Conservation (phyloP, 2,113 vertebrate species). For the Labeo rohita region DNA sequence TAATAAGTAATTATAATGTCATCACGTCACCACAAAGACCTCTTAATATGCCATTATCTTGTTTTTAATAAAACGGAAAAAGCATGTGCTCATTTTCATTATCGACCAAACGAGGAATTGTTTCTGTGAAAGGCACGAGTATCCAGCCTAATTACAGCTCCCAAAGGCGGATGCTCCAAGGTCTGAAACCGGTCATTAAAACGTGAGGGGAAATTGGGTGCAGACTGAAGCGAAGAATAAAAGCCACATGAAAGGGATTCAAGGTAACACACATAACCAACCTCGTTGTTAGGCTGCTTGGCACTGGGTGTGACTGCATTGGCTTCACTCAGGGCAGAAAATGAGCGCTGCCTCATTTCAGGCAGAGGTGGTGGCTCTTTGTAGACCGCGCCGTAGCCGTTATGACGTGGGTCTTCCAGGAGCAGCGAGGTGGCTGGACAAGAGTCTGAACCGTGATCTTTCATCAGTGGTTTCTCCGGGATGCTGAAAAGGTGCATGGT, state of each 20-base stretch:
- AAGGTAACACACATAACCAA: constrained; percentile 60
- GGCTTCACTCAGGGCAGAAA: constrained; percentile 69
- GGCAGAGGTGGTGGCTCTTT: constrained; percentile 67
- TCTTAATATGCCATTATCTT: background rate
- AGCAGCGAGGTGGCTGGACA: constrained; percentile 55
- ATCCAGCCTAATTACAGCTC: constrained; percentile 6
- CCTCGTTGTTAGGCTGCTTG: constrained; percentile 71
- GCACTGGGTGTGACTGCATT: constrained; percentile 71
- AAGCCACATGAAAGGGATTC: background rate
- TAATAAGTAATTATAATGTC: background rate
- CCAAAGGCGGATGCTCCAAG: background rate
- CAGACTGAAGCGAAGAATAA: background rate
- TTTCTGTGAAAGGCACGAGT: background rate
- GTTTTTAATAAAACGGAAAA: background rate
- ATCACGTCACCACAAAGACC: background rate
- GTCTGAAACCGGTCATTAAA: constrained; percentile 11
- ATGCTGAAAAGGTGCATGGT: constrained; percentile 90
- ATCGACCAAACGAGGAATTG: background rate
- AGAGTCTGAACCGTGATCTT: background rate
- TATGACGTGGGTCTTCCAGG: constrained; percentile 65
- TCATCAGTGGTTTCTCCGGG: constrained; percentile 83
- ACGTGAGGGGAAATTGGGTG: background rate
- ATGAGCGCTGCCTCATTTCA: constrained; percentile 67
- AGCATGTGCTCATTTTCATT: background rate
- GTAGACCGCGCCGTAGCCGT: constrained; percentile 77